phyloP scores from a whole-genome alignment of 2,888 invertebrate species.

The Drosophila gaucha region DNA sequence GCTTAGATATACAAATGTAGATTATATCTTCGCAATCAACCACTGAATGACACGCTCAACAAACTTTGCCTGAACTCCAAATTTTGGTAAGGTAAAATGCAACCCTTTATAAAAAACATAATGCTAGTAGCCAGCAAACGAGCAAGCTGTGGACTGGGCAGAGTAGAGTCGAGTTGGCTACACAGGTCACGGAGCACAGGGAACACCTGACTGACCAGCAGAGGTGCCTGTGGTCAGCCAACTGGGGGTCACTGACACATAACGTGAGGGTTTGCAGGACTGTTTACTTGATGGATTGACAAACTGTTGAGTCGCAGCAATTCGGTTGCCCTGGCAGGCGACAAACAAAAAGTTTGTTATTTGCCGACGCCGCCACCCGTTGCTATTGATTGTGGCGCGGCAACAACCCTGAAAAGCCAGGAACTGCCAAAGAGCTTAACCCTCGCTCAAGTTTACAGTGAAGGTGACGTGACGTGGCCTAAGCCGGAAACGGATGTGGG shows the following conservation, averaged over 20 bases:
- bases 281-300: slow-evolving; percentile 52
- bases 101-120: slow-evolving; percentile 50
- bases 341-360: slow-evolving; percentile 33
- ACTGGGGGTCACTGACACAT: slow-evolving; percentile 43
- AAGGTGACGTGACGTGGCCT: slow-evolving; percentile 32
- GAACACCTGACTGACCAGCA: slow-evolving; percentile 17
- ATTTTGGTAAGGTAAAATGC: slow-evolving; percentile 1
- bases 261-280: slow-evolving; percentile 27
- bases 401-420: slow-evolving; percentile 29
- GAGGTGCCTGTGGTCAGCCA: slow-evolving; percentile 52
- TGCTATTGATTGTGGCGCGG: slow-evolving; percentile 41
- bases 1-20: slow-evolving; percentile 1
- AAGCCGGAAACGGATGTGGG: slow-evolving; percentile 53
- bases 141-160: not conserved
- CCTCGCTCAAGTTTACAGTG: slow-evolving; percentile 13
- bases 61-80: too few species aligned
- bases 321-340: slow-evolving; percentile 33
- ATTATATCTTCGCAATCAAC: slow-evolving; percentile 30
- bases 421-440: slow-evolving; percentile 28
- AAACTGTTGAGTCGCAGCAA: slow-evolving; percentile 51
- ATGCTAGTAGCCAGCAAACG: slow-evolving; percentile 13
- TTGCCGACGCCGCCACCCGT: slow-evolving; percentile 7
- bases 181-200: slow-evolving; percentile 8
- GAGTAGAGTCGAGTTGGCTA: not conserved
- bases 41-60: slow-evolving; percentile 3